Base-by-base conservation (phyloP, 1,140 invertebrate species). In the Drosophila sechellia region DNA sequence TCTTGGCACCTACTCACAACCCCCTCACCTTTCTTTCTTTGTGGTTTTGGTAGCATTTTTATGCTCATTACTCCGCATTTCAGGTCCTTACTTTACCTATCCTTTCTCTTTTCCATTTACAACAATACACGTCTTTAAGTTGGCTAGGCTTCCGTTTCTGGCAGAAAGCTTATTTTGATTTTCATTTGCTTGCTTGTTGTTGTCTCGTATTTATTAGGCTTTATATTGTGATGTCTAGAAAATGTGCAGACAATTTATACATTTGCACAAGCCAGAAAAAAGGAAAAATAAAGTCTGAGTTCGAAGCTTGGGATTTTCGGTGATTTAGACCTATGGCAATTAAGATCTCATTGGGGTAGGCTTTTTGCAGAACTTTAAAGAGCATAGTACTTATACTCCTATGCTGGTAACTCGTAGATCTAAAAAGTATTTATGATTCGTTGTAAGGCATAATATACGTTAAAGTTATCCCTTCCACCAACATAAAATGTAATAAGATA, bases 21-120 rank as follows among this genome's bases (percentile, higher is more conserved):
- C 25, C 12, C 43, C n/a, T 12, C 10, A 8, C 43, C 10, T 6
- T 31, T 31, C n/a, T 15, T 53, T 27, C 11, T 58, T 58, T 74
- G 59, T 54, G 74, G 63, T 69, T 69, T 70, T 76, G 74, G 60
- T 77, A 61, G 37, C 79, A 68, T 79, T 86, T 86, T 86, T 75
- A 86, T 76, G 81, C 81, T 86, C 83, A 86, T 86, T 86, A 86
- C 83, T 69, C 76, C 61, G 79, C 84, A 86, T 86, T 86, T 76
- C 58, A 68, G 71, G 49, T 35, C 35, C 53, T 65, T 48, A 15
- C 40, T 31, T 12, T 15, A 5, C 31, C 43, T 25, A 40, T 10
- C 48, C 45, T 2, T 15, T 34, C 48, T 63, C 8, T 40, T 17
- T 68, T 64, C 43, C 57, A 57, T 59, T 79, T 69, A 50, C 50